Evolutionary conservation across 2,113 vertebrate genomes (phyloP).

Genomic region (Butorides virescens): DNA sequence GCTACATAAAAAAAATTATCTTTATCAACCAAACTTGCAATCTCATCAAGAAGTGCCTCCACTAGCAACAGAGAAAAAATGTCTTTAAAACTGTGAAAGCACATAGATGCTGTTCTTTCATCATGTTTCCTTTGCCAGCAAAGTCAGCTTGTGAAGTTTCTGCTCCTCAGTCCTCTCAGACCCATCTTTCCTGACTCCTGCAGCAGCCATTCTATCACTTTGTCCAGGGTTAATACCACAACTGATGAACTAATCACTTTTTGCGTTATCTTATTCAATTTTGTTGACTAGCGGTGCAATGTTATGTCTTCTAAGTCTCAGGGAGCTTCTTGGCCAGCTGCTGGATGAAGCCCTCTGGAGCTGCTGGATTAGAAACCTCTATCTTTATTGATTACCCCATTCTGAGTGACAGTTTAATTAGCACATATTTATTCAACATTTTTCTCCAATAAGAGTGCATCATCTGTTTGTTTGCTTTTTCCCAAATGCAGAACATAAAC

Average conservation of each 20-base stretch:
- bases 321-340: neutral
- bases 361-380: neutral
- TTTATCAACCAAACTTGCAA: neutral
- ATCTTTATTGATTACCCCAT: neutral
- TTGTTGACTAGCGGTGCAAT: neutral
- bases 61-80: neutral
- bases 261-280: neutral
- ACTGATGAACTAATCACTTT: neutral
- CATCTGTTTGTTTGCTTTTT: neutral
- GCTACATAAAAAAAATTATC: neutral
- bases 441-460: neutral
- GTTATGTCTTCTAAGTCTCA: neutral
- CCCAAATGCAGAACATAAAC: neutral
- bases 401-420: neutral
- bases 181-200: neutral
- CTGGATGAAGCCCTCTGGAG: neutral
- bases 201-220: neutral
- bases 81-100: neutral
- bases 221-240: neutral
- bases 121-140: neutral
- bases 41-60: neutral
- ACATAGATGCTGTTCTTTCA: neutral
- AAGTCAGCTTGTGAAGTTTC: neutral
- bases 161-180: neutral
- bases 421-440: neutral